phyloP scores from a whole-genome alignment of 2,888 invertebrate genomes.

The Cylindroiulus punctatus region DNA sequence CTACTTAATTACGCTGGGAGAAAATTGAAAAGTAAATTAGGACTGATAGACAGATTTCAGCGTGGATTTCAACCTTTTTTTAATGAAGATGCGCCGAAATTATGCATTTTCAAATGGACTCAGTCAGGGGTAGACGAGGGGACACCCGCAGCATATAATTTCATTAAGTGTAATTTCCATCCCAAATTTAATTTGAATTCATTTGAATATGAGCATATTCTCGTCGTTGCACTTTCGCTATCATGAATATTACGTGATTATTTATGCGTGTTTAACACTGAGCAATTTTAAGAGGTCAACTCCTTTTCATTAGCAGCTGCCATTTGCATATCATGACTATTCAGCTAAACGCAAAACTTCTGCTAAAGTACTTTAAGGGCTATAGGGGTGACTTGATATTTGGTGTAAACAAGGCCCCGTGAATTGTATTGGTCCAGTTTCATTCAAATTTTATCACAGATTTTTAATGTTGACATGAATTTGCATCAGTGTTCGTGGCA shows the following conservation, averaged over 20 bases:
- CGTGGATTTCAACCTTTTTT: neutral
- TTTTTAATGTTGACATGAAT: too few species aligned
- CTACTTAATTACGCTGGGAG: neutral
- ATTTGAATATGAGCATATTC: conserved; percentile 12
- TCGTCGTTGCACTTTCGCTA: neutral
- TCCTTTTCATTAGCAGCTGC: neutral
- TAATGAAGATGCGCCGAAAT: conserved; percentile 23
- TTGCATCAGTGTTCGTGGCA: too few species aligned
- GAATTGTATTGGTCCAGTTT: too few species aligned
- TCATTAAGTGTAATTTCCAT: conserved; percentile 45
- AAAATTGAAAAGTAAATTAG: conserved; percentile 47
- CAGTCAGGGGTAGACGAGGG: neutral
- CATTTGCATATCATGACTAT: conserved; percentile 39
- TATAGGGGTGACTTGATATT: too few species aligned
- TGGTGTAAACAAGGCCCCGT: too few species aligned
- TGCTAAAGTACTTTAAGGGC: neutral
- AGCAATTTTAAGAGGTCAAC: conserved; percentile 35
- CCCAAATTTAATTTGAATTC: conserved; percentile 42
- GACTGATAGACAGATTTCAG: neutral
- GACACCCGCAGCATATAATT: conserved; percentile 17
- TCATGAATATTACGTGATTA: conserved; percentile 21
- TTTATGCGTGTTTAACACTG: neutral
- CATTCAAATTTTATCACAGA: too few species aligned
- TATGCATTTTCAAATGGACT: neutral
- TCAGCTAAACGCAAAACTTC: neutral